These are phyloP conservation scores for Amblyopsis rosae DNA, from an alignment of 2,113 vertebrate genomes.

Conservation along the genomic window DNA sequence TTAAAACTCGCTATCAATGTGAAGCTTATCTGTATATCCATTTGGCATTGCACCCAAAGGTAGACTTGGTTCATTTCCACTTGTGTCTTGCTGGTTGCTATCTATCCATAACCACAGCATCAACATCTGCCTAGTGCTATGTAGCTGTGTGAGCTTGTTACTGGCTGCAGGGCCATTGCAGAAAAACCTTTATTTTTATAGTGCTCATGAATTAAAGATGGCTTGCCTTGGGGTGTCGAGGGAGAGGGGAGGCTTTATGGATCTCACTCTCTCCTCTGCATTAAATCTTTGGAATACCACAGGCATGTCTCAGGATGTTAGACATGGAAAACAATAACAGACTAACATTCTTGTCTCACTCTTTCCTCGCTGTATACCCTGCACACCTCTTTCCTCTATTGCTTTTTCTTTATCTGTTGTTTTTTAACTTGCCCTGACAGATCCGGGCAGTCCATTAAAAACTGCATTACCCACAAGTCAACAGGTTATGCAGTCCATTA, in stretches of 20 bases:
- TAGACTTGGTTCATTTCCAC: constrained; percentile 38
- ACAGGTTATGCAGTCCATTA: constrained; percentile 62
- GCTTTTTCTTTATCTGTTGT: constrained; percentile 13
- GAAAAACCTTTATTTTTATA: constrained; percentile 76
- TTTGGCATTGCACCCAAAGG: constrained; percentile 39
- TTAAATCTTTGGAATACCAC: constrained; percentile 70
- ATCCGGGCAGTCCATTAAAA: constrained; percentile 65
- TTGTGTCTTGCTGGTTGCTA: constrained; percentile 24
- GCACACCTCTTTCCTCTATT: not conserved
- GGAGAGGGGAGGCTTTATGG: constrained; percentile 60
- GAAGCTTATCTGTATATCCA: constrained; percentile 34
- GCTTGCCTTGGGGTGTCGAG: constrained; percentile 62
- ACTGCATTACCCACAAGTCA: constrained; percentile 62
- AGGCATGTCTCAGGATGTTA: constrained; percentile 68
- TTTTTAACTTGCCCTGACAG: constrained; percentile 15
- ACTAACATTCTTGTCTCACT: constrained; percentile 60
- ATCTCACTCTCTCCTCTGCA: constrained; percentile 53
- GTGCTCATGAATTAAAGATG: constrained; percentile 78
- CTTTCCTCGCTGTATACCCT: constrained; percentile 1
- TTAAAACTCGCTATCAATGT: constrained; percentile 12
- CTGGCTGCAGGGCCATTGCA: constrained; percentile 66
- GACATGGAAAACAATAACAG: constrained; percentile 70
- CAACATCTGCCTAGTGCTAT: constrained; percentile 59
- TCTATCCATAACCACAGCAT: constrained; percentile 43
- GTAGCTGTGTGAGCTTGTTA: constrained; percentile 63